Conservation (phyloP, 2,113 vertebrate genomes). For the Sturnus vulgaris region DNA sequence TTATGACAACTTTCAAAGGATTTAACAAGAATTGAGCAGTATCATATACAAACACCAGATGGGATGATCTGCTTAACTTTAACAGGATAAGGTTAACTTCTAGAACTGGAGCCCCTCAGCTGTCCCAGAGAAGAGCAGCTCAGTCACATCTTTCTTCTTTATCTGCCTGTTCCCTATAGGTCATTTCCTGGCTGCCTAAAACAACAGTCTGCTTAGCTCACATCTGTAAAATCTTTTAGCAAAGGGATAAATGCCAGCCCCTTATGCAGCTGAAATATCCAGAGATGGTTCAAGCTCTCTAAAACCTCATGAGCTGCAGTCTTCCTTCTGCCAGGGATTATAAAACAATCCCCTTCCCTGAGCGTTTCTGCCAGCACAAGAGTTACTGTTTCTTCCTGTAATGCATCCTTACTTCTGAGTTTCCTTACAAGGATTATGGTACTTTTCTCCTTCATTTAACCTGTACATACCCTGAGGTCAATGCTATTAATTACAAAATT, state of each 20-base stretch:
- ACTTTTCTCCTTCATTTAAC: background rate
- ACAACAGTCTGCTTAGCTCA: slow-evolving; percentile 31
- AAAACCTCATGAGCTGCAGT: background rate
- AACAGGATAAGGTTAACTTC: background rate
- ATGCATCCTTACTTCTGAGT: background rate
- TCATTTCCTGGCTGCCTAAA: slow-evolving; percentile 55
- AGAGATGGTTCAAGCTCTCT: background rate
- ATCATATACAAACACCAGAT: background rate
- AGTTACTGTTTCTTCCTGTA: background rate
- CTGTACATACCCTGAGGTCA: background rate
- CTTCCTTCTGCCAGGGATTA: background rate
- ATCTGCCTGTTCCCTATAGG: background rate
- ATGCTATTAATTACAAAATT: background rate
- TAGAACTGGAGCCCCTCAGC: background rate
- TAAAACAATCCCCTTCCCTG: background rate
- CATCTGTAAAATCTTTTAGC: slow-evolving; percentile 39
- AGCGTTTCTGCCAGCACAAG: background rate
- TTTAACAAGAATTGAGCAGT: background rate
- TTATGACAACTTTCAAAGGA: background rate
- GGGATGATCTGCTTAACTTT: background rate
- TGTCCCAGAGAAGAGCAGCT: background rate
- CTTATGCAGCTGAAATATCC: background rate
- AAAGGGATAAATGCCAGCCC: background rate
- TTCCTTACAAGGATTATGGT: background rate
- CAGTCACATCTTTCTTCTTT: background rate